These are phyloP conservation scores for Peucedramus taeniatus DNA, from an alignment of 2,113 vertebrate species.

Conservation along the genomic window DNA sequence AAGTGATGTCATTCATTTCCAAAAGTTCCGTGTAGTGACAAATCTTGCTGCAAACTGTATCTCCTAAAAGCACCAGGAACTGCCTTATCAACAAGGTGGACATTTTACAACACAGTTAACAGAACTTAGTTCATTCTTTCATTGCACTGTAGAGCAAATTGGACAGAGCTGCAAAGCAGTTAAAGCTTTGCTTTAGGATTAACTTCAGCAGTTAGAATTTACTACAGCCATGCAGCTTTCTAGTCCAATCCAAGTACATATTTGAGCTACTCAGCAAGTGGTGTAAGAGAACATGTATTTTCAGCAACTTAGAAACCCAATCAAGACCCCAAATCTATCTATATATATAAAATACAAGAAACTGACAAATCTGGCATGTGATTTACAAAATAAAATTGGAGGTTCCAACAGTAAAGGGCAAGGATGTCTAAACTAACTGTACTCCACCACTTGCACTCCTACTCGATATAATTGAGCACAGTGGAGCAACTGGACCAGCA, in stretches of 20 bases:
- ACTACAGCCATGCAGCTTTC: not conserved
- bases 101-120: not conserved
- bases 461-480: not conserved
- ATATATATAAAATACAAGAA: fast-evolving
- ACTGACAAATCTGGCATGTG: not conserved
- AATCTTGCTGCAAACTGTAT: not conserved
- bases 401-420: not conserved
- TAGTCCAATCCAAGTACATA: not conserved
- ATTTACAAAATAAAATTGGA: not conserved
- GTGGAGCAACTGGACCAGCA: not conserved
- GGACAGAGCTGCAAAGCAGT: not conserved
- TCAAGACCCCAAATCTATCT: not conserved
- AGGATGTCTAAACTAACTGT: not conserved
- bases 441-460: not conserved
- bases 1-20: not conserved
- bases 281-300: not conserved
- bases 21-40: not conserved
- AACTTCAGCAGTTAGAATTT: not conserved
- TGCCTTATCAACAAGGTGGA: not conserved
- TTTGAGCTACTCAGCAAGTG: not conserved
- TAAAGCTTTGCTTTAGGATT: not conserved
- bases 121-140: not conserved
- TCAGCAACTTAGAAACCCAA: not conserved
- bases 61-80: not conserved
- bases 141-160: not conserved